Base-by-base conservation (phyloP, 2,888 invertebrate species). In the Nymphalis polychloros region DNA sequence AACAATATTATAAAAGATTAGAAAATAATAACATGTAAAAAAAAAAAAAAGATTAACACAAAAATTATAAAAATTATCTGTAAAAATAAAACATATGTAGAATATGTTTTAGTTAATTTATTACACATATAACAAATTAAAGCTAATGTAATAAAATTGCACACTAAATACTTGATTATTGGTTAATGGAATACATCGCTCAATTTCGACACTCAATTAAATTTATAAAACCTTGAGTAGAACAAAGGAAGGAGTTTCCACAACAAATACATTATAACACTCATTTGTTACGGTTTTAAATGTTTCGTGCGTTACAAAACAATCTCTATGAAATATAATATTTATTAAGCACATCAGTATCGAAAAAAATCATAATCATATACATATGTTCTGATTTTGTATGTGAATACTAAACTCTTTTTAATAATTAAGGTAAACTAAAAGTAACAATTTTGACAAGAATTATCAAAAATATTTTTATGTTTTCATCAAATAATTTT, bases 211-310 rank as follows among this genome's bases (percentile, higher is more conserved):
- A 27, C 53, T 31, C 8, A 57, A 27, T 13, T 53, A 27, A 23
- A 19, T 49, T 49, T 49, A 49, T 8, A 53, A 23, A 35, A 41
- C 57, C 57, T 57, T 57, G 57, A 41, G 7, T 1, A 10, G 57
- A 57, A 57, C 35, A 57, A 57, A 57, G 57, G 20, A 41, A 57
- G 57, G 41, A 57, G 57, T 57, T 57, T 57, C n/a, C 35, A 19
- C n/a, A 57, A 20, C n/a, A 8, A 57, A 41, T 19, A 35, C 19
- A 57, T 57, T 57, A 57, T 19, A 10, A 57, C 35, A 35, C n/a
- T 41, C 19, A 57, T 57, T 57, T 57, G 57, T 57, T 57, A 3
- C n/a, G 19, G 35, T 57, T 55, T 35, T 41, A 35, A 17, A 41
- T 19, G 10, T n/a, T 17, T 20, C 62, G 35, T 62, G 59, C 20